Base-by-base conservation (phyloP, 92 coral and sea anemone species). In the Meandrina meandrites region DNA sequence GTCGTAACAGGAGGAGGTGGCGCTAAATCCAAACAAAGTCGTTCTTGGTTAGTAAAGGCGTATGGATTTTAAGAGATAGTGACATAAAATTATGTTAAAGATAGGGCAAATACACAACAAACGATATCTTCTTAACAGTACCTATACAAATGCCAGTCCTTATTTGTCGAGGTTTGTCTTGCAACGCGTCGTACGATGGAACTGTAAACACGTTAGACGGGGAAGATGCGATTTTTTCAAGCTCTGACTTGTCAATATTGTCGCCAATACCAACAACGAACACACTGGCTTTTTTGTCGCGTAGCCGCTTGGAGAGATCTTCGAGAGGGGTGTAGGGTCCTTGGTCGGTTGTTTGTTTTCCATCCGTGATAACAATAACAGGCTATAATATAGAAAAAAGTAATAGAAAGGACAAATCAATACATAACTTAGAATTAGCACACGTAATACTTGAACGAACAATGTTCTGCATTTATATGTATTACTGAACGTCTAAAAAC, bases 201-300 rank as follows among this genome's bases (percentile, higher is more conserved):
- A 79, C 91, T 24, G 69, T 74, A 2, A 90, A 24, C 15, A 60
- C 95, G 45, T 90, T 69, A 5, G 69, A 84, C 4, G 91, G 89
- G 1, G 56, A 36, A n/a, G 95, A 87, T 22, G 93, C 95, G 31
- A 92, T 87, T 37, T 90, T 42, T 36, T 30, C 72, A 47, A 92
- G 89, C 67, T 92, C 95, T 36, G 84, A 30, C 30, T 1, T 56
- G 32, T 86, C 89, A 12, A 90, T 80, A 8, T 82, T 47, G n/a
- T 70, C 40, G 31, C 95, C 95, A 53, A 92, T 73, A 15, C 95
- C 95, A 60, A 92, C 58, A 27, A 91, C 90, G 79, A 77, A 92
- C 30, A 92, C 90, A 24, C 82, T 70, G 48, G 77, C 85, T 28
- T 86, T 85, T 86, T 82, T 75, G 14, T 64, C 72, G 70, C 82